Conservation (phyloP, 2,797 vertebrate genomes). For the Sebastolobus alascanus region DNA sequence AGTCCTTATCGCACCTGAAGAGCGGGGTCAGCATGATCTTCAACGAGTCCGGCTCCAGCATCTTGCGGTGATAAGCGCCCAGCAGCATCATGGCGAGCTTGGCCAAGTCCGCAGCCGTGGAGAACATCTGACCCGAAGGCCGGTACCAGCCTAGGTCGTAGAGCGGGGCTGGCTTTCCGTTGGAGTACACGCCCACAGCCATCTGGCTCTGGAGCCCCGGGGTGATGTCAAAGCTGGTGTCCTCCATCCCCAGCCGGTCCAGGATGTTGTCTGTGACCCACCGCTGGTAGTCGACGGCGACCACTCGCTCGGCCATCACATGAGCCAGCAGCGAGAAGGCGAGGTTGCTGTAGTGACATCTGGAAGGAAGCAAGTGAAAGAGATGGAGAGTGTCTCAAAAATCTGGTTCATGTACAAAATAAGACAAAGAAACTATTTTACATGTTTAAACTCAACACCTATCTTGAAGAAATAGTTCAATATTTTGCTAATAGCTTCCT, state of each 20-base stretch:
- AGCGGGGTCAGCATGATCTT: constrained; percentile 93
- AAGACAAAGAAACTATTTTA: background rate
- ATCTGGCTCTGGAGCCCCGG: constrained; percentile 86
- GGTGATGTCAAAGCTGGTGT: constrained; percentile 92
- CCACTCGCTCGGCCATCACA: constrained; percentile 88
- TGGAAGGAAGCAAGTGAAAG: constrained; percentile 56
- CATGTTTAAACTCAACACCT: background rate
- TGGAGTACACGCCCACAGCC: constrained; percentile 92
- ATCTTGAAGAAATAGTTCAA: background rate
- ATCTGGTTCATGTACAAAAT: background rate
- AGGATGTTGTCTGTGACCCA: constrained; percentile 93
- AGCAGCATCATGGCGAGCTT: constrained; percentile 93
- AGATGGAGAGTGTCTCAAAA: background rate
- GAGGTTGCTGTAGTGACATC: constrained; percentile 97
- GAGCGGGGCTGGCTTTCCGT: constrained; percentile 88
- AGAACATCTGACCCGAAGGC: constrained; percentile 97
- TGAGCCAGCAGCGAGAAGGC: constrained; percentile 95
- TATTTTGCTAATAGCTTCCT: background rate
- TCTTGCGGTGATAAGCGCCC: constrained; percentile 88
- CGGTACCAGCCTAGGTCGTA: constrained; percentile 97
- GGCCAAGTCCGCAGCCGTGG: constrained; percentile 92
- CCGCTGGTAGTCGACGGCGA: constrained; percentile 89
- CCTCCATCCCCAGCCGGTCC: constrained; percentile 93
- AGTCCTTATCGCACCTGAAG: constrained; percentile 90
- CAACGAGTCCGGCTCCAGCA: constrained; percentile 90